Base-by-base conservation (phyloP, 2,797 vertebrate species). In the Harpagifer antarcticus region DNA sequence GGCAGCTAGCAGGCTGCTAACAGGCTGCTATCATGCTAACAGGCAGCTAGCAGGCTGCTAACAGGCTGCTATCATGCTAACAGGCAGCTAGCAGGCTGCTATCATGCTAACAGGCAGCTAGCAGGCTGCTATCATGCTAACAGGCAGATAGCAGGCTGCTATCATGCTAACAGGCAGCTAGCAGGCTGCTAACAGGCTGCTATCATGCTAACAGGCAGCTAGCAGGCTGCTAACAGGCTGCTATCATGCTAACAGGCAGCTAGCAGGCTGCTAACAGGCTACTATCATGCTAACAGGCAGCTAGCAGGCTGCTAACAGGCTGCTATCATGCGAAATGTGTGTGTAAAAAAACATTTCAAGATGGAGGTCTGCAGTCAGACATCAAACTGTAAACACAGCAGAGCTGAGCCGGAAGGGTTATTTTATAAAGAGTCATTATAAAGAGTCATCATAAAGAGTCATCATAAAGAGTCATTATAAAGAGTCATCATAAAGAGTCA, bases 301-400 rank as follows among this genome's bases (percentile, higher is more conserved):
- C 17, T 37, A 55, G 3, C 48, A 33, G 3, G 3, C 33, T 59
- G 3, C 23, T 23, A 16, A 17, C 44, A 7, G 4, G 9, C 5
- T 5, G 57, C 62, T 44, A 44, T 27, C 27, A 27, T 27, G 27
- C 27, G 4, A 27, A 27, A 27, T 27, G 27, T 27, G 27, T 20
- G 5, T 31, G 61, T 37, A 19, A 70, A 73, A 57, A 50, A 48
- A 17, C 27, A 10, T 10, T 48, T 12, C 44, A 77, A 68, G 31
- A 61, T 78, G 49, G 66, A 74, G 57, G 62, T 44, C 27, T 33
- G 8, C 42, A 16, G 9, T 27, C 27, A 27, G 27, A 27, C 27
- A 27, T 27, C 27, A 27, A 5, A 27, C 27, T 27, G 27, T 27
- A 27, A 27, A 27, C 27, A 27, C 27, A 27, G 27, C 4, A 27